Percentiles rank a stretch among this genome's conserved stretches.
phyloP scores from a whole-genome alignment of 2,888 invertebrate genomes.

The Parnassius glacialis region DNA sequence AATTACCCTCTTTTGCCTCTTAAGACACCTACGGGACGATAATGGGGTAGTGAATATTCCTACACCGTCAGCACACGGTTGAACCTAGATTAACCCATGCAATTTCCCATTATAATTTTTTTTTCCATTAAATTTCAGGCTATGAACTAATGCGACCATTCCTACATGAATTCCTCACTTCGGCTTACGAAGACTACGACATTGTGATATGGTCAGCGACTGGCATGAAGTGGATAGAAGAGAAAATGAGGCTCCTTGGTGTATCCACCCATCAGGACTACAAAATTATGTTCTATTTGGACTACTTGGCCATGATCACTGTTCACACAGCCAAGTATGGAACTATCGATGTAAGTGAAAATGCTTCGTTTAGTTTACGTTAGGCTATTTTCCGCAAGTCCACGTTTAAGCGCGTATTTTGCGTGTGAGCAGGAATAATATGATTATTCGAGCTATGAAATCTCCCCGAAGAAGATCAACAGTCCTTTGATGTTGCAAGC shows the following conservation, averaged over 20 bases:
- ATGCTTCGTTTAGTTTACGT: not conserved
- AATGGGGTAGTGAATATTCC: too few species aligned
- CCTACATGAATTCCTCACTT: slow-evolving; percentile 95
- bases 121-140: slow-evolving; percentile 58
- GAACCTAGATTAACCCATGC: too few species aligned
- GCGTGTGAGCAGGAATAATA: too few species aligned
- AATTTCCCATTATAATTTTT: too few species aligned
- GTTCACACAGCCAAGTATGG: slow-evolving; percentile 95
- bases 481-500: too few species aligned
- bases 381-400: too few species aligned
- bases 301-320: slow-evolving; percentile 96
- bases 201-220: slow-evolving; percentile 99
- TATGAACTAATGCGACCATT: slow-evolving; percentile 96
- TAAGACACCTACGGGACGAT: too few species aligned
- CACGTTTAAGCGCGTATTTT: too few species aligned
- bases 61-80: too few species aligned
- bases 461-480: too few species aligned
- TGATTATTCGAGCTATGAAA: too few species aligned
- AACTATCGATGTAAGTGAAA: slow-evolving; percentile 89
- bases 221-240: slow-evolving; percentile 98
- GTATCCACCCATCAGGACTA: slow-evolving; percentile 91
- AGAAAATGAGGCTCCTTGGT: slow-evolving; percentile 96
- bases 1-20: too few species aligned
- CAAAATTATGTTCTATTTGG: slow-evolving; percentile 95
- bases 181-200: slow-evolving; percentile 94